Conservation (phyloP, 2,113 vertebrate species). For the Rhodinocichla rosea region DNA sequence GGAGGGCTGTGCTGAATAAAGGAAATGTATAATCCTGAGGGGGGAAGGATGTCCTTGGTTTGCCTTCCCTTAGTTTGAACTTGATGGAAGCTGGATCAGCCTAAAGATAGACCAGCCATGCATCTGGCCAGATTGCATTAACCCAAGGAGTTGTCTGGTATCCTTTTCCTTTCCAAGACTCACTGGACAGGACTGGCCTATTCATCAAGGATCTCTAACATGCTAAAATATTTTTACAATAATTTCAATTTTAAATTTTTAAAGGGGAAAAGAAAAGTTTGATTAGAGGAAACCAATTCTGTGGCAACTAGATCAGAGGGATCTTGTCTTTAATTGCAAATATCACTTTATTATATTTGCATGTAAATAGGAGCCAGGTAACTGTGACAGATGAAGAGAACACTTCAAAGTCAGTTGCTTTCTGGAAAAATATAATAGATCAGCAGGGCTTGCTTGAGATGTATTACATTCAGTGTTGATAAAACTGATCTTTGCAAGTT, state of each 20-base stretch:
- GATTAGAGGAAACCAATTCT: background rate
- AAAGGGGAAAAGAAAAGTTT: background rate
- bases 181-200: background rate
- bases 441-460: background rate
- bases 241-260: background rate
- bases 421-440: background rate
- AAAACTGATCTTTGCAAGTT: background rate
- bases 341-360: background rate
- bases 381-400: background rate
- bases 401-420: background rate
- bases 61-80: background rate
- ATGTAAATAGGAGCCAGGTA: background rate
- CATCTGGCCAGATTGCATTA: background rate
- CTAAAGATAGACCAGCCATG: background rate
- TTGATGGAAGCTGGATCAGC: background rate
- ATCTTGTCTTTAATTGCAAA: background rate
- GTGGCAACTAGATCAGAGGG: background rate
- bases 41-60: slow-evolving; percentile 7
- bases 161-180: background rate
- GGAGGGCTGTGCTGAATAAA: slow-evolving; percentile 1
- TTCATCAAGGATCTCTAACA: background rate
- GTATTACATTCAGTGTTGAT: background rate
- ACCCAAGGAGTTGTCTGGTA: background rate
- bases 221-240: background rate
- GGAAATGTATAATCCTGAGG: background rate